A percentile compares a stretch with the other conserved stretches of the same genome.
Conservation (phyloP, 2,113 vertebrate genomes). For the Heteronetta atricapilla region DNA sequence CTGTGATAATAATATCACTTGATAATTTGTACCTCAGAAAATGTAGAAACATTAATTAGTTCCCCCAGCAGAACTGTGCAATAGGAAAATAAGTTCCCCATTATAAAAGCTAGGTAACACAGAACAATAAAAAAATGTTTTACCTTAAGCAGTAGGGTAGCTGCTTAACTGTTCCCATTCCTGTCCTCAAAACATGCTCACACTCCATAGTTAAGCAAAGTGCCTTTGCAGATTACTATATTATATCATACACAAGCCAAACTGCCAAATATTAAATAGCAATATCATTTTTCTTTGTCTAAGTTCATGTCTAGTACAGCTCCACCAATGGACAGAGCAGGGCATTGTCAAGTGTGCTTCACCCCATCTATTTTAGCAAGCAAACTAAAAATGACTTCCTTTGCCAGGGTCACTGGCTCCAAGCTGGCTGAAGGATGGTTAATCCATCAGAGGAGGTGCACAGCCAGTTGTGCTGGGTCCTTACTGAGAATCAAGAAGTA, state of each 20-base stretch:
- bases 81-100: background rate
- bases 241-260: background rate
- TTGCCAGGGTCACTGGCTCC: background rate
- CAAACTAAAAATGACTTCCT: background rate
- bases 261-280: background rate
- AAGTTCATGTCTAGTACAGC: background rate
- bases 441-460: background rate
- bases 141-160: background rate
- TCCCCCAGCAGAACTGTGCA: background rate
- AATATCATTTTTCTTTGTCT: background rate
- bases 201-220: background rate
- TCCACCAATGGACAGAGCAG: background rate
- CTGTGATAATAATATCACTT: background rate
- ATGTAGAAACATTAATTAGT: slow-evolving; percentile 3
- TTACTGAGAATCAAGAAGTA: background rate
- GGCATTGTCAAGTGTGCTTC: background rate
- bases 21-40: slow-evolving; percentile 23
- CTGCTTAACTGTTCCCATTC: background rate
- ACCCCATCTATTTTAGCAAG: background rate
- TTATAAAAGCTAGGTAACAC: background rate
- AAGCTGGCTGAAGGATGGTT: background rate
- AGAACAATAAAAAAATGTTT: background rate
- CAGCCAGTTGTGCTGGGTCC: background rate
- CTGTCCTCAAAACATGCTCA: background rate
- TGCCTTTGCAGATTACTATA: background rate